Evolutionary conservation across 2,113 vertebrate genomes (phyloP), one percentile per base, ranked within the genome.

Genomic region (Agapornis roseicollis): DNA sequence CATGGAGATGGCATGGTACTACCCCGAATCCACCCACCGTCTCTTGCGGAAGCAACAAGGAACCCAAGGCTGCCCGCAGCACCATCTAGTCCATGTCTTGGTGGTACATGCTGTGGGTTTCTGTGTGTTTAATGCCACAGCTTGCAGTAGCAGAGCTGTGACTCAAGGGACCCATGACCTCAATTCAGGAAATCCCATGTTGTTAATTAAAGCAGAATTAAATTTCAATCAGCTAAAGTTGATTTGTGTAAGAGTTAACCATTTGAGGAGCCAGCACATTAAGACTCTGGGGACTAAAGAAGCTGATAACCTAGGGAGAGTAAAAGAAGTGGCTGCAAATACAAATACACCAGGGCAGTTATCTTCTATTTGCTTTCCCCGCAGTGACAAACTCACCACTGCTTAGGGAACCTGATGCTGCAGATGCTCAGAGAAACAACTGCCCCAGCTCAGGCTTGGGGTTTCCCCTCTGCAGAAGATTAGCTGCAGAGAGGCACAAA

Each of bases 341-440:
- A 4, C 17, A 78, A 92, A 84, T 7, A 29, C 3, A 80, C 1
- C 22, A 63, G 23, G 29, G 41, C 49, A 49, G 31, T 50, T 37
- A 70, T 20, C n/a, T 35, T 85, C 11, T 35, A 88, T 77, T 41
- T 88, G 29, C 53, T 47, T 63, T 28, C 6, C 16, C 7, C 72
- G 37, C 33, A 66, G 6, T 20, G 13, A 78, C 5, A 50, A 61
- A 24, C 27, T 55, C 60, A 65, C 23, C 58, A 9, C 29, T 73
- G 55, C 49, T 52, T 17, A 37, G 55, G 22, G 20, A 39, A 23
- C 15, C 28, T 0, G 0, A 35, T 0, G 0, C 37, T 53, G 88
- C 46, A 70, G 44, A 12, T 16, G 39, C 77, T 86, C 41, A 14
- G 33, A 89, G 53, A 17, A 80, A 10, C 29, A 55, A 46, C 47